Evolutionary conservation across 2,888 invertebrate species (phyloP).

Genomic region (Mimachlamys varia): DNA sequence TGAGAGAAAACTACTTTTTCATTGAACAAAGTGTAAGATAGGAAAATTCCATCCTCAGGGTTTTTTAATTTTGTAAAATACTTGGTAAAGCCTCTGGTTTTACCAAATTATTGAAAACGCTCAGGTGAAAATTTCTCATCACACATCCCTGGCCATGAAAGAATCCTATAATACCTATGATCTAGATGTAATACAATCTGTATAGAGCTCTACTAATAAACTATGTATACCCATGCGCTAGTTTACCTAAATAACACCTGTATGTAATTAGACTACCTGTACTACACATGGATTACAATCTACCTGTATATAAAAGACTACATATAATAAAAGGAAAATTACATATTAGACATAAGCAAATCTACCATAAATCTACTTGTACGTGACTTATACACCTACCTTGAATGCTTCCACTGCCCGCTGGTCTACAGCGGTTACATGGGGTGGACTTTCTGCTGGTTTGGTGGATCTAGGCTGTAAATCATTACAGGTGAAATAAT

Average conservation of each 20-base stretch:
- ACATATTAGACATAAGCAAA: neutral
- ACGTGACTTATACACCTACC: conserved; percentile 47
- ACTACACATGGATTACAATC: neutral
- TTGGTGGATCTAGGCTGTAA: neutral
- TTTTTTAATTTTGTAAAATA: too few species aligned
- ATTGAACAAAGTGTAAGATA: too few species aligned
- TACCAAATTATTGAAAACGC: too few species aligned
- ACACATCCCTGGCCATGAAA: too few species aligned
- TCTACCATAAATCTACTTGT: neutral
- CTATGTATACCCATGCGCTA: neutral
- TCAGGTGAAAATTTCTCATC: too few species aligned
- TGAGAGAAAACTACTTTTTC: too few species aligned
- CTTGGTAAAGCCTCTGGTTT: too few species aligned
- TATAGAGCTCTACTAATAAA: neutral
- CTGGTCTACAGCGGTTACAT: conserved; percentile 46
- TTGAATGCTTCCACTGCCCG: conserved; percentile 62
- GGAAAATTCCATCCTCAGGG: too few species aligned
- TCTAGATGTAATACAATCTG: too few species aligned
- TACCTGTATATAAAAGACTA: neutral
- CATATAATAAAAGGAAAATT: neutral
- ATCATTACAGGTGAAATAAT: neutral
- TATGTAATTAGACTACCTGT: neutral
- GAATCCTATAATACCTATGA: too few species aligned
- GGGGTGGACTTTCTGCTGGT: conserved; percentile 37
- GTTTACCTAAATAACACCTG: neutral